A percentile compares a stretch with the other conserved stretches of the same genome.
These are phyloP conservation scores for Pseudorasbora parva DNA, from an alignment of 2,113 vertebrate species.

Conservation along the genomic window DNA sequence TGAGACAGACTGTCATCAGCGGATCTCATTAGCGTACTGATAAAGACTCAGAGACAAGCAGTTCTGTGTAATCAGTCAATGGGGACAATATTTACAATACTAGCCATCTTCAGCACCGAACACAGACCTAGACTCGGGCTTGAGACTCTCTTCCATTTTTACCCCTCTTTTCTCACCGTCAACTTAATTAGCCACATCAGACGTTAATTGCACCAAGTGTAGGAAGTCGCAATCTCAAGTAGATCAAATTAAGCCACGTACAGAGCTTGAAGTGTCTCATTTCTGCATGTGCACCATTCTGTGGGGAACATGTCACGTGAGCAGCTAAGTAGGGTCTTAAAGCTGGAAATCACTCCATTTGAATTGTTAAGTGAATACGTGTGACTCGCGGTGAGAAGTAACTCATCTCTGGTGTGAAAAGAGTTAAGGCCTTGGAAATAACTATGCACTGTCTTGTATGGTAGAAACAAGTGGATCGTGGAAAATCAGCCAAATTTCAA, in stretches of 20 bases:
- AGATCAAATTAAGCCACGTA: slow-evolving; percentile 81
- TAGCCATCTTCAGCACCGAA: slow-evolving; percentile 52
- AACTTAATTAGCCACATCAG: slow-evolving; percentile 81
- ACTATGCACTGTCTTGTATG: neutral
- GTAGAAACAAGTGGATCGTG: neutral
- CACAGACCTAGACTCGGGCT: slow-evolving; percentile 56
- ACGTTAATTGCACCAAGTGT: slow-evolving; percentile 81
- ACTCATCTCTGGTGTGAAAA: slow-evolving; percentile 66
- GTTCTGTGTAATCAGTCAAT: slow-evolving; percentile 66
- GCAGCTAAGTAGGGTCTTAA: slow-evolving; percentile 73
- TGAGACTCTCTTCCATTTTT: slow-evolving; percentile 52
- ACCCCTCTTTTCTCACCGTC: slow-evolving; percentile 66
- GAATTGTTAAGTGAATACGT: slow-evolving; percentile 71
- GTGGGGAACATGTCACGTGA: slow-evolving; percentile 55
- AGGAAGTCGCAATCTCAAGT: slow-evolving; percentile 81
- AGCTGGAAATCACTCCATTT: slow-evolving; percentile 71
- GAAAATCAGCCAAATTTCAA: too few species aligned
- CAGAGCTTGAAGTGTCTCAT: slow-evolving; percentile 75
- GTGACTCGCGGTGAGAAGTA: slow-evolving; percentile 65
- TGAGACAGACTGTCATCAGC: slow-evolving; percentile 24
- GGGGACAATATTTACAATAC: slow-evolving; percentile 75
- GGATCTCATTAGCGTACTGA: slow-evolving; percentile 32
- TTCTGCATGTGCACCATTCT: slow-evolving; percentile 67
- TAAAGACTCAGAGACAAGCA: slow-evolving; percentile 30
- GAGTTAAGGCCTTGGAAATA: neutral